phyloP scores from a whole-genome alignment of 1,140 invertebrate species.

The Drosophila sp. region DNA sequence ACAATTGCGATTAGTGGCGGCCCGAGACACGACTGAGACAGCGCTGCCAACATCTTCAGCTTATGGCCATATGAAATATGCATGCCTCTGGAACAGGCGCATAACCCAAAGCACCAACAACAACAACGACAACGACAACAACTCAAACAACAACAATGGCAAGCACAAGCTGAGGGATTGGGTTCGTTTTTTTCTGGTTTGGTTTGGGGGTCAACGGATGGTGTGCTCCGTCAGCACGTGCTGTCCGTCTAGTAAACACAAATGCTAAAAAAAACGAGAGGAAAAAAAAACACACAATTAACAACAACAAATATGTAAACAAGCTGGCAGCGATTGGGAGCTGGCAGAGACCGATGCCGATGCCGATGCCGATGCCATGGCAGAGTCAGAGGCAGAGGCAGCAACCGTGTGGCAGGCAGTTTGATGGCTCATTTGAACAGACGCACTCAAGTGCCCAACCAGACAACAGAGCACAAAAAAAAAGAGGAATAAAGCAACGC shows the following conservation, averaged over 20 bases:
- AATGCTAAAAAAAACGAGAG: slow-evolving; percentile 13
- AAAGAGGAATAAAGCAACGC: too few species aligned
- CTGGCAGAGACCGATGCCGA: too few species aligned
- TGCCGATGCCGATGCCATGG: too few species aligned
- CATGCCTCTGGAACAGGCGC: slow-evolving; percentile 41
- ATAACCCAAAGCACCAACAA: slow-evolving; percentile 28
- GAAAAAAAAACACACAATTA: slow-evolving; percentile 18
- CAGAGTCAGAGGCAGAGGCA: neutral
- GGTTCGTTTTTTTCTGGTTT: neutral
- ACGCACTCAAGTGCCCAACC: slow-evolving; percentile 43
- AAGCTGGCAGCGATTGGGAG: slow-evolving; percentile 24
- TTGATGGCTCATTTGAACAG: slow-evolving; percentile 28
- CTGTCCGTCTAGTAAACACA: slow-evolving; percentile 54
- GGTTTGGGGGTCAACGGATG: slow-evolving; percentile 33
- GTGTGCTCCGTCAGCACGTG: slow-evolving; percentile 53
- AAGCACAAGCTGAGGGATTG: slow-evolving; percentile 3
- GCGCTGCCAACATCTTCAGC: slow-evolving; percentile 24
- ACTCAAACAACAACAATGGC: neutral
- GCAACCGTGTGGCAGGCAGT: slow-evolving; percentile 18
- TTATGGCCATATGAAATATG: slow-evolving; percentile 51
- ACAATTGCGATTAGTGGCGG: slow-evolving; percentile 53
- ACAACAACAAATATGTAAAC: slow-evolving; percentile 42
- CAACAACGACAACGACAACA: slow-evolving; percentile 9
- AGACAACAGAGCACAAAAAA: neutral
- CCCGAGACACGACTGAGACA: slow-evolving; percentile 33